A percentile compares a stretch with the other conserved stretches of the same genome.
These are phyloP conservation scores for Connochaetes taurinus DNA, from an alignment of 2,113 vertebrate species.

Conservation along the genomic window DNA sequence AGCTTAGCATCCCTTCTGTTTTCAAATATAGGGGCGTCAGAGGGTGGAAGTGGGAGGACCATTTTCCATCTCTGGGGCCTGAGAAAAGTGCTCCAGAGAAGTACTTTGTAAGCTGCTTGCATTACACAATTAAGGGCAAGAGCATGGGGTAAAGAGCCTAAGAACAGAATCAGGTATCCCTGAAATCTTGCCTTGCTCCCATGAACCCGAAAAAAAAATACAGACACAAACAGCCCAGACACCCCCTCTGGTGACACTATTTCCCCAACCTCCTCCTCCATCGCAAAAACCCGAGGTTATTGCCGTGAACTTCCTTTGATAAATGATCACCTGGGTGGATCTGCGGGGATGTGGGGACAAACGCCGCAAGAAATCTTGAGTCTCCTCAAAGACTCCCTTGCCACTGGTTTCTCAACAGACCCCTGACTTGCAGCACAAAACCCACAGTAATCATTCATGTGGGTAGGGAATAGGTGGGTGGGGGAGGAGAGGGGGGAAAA, in stretches of 20 bases:
- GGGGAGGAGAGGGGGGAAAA: not conserved
- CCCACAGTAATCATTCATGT: not conserved
- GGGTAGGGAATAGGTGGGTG: not conserved
- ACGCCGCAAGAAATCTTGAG: slow-evolving; percentile 46
- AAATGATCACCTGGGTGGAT: not conserved
- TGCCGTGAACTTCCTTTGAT: slow-evolving; percentile 17
- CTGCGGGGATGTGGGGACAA: slow-evolving; percentile 6
- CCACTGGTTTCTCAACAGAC: not conserved
- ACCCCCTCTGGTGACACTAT: accelerated
- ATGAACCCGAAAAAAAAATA: not conserved
- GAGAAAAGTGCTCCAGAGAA: not conserved
- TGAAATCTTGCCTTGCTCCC: not conserved
- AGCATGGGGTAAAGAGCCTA: accelerated
- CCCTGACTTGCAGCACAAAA: not conserved
- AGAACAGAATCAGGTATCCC: not conserved
- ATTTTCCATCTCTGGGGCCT: not conserved
- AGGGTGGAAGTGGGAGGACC: not conserved
- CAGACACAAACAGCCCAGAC: not conserved
- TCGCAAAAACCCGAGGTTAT: not conserved
- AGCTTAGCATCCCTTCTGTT: not conserved
- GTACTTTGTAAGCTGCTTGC: not conserved
- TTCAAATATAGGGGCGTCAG: not conserved
- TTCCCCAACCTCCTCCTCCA: not conserved
- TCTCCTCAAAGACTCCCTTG: not conserved
- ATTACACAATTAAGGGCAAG: not conserved